A percentile compares a stretch with the other conserved stretches of the same genome.
Evolutionary conservation across 2,113 vertebrate species (phyloP).

Genomic region (Prinia subflava): DNA sequence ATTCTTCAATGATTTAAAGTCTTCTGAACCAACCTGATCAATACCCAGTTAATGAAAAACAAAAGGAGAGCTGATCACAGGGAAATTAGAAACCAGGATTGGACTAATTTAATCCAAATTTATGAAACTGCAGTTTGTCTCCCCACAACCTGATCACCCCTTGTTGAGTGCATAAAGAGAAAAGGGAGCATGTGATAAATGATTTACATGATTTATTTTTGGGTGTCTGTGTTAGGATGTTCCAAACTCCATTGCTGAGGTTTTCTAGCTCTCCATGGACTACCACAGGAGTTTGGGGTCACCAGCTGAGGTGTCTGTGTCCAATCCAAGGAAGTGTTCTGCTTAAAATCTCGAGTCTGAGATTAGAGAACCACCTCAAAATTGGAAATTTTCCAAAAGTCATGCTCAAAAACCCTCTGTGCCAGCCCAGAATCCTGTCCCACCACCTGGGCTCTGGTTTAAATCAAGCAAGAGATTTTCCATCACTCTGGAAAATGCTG

Average conservation of each 20-base stretch:
- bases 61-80: background rate
- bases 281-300: background rate
- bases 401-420: background rate
- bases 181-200: background rate
- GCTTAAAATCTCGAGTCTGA: background rate
- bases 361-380: background rate
- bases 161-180: background rate
- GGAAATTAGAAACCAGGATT: background rate
- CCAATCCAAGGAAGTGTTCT: background rate
- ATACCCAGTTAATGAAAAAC: background rate
- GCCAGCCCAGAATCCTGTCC: background rate
- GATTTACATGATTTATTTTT: background rate
- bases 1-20: background rate
- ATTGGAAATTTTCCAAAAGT: background rate
- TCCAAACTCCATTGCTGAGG: background rate
- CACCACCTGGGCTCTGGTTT: background rate
- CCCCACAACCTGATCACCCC: background rate
- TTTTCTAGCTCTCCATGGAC: background rate
- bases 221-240: background rate
- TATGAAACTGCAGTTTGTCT: background rate
- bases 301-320: background rate
- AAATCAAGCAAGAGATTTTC: background rate
- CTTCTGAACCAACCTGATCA: background rate
- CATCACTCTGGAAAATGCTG: background rate
- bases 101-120: background rate